Evolutionary conservation across 2,888 invertebrate genomes (phyloP).

Genomic region (Hyppa rectilinea): DNA sequence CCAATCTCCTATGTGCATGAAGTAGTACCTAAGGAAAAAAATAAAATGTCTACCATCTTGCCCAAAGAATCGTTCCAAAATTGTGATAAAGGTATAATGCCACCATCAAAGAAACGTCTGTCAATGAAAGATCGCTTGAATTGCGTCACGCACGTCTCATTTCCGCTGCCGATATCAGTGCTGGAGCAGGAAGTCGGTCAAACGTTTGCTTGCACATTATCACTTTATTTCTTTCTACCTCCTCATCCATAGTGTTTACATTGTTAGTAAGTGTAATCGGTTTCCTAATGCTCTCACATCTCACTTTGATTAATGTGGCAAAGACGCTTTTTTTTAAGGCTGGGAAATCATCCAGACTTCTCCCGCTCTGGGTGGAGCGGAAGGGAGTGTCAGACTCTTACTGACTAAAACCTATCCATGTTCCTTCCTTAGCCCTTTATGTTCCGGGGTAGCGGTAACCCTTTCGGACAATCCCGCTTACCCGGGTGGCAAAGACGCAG

Average conservation of each 20-base stretch:
- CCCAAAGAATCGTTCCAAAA: neutral
- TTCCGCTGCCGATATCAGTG: conserved; percentile 27
- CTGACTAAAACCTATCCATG: too few species aligned
- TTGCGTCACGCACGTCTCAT: conserved; percentile 35
- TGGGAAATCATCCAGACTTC: too few species aligned
- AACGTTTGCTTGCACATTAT: conserved; percentile 9
- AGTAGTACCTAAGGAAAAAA: neutral
- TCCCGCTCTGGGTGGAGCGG: too few species aligned
- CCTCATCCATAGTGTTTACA: neutral
- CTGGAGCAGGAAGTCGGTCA: conserved; percentile 3
- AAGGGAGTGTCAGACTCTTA: too few species aligned
- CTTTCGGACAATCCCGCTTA: too few species aligned
- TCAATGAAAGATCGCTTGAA: conserved; percentile 34
- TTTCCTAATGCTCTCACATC: neutral
- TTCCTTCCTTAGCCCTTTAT: too few species aligned
- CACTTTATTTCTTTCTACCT: neutral
- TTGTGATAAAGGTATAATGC: conserved; percentile 36
- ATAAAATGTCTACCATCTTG: neutral
- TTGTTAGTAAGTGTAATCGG: neutral
- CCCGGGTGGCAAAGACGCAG: too few species aligned
- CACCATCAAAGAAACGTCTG: conserved; percentile 24
- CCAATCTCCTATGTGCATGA: neutral
- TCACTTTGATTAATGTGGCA: neutral
- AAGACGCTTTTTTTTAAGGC: too few species aligned
- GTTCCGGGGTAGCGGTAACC: too few species aligned